Evolutionary conservation across 2,113 vertebrate species (phyloP).

Genomic region (Fukomys damarensis): DNA sequence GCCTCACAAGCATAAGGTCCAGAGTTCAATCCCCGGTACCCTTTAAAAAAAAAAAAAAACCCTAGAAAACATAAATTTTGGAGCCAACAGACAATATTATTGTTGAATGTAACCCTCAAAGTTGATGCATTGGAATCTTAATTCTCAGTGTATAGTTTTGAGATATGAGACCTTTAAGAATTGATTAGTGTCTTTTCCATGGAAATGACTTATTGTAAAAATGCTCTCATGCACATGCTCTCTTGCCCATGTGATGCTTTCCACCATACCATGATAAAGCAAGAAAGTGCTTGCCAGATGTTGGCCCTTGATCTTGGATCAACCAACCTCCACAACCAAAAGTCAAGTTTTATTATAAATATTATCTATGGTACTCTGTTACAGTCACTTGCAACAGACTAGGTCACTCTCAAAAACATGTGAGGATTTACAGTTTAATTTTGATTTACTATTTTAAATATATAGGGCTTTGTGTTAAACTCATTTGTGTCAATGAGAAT

Average conservation of each 20-base stretch:
- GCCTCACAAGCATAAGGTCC: too few species aligned
- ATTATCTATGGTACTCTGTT: background rate
- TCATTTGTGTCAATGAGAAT: background rate
- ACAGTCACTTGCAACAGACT: background rate
- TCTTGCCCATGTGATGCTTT: background rate
- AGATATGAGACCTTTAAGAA: too few species aligned
- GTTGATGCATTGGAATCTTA: background rate
- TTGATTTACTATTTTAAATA: constrained; percentile 7
- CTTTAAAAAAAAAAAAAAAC: too few species aligned
- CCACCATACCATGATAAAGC: too few species aligned
- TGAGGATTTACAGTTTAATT: background rate
- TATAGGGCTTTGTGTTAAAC: background rate
- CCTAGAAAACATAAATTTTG: background rate
- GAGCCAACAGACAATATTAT: background rate
- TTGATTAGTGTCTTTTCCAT: background rate
- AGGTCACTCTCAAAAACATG: background rate
- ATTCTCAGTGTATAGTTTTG: background rate
- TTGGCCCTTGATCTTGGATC: background rate
- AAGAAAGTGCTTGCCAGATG: background rate
- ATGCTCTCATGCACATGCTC: background rate
- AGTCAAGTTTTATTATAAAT: background rate
- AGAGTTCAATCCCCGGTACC: too few species aligned
- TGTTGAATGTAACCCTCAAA: background rate
- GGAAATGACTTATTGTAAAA: background rate
- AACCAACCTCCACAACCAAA: background rate